A percentile compares a stretch with the other conserved stretches of the same genome.
These are phyloP conservation scores for Eupithecia exiguata DNA, from an alignment of 2,888 invertebrate genomes.

Conservation along the genomic window DNA sequence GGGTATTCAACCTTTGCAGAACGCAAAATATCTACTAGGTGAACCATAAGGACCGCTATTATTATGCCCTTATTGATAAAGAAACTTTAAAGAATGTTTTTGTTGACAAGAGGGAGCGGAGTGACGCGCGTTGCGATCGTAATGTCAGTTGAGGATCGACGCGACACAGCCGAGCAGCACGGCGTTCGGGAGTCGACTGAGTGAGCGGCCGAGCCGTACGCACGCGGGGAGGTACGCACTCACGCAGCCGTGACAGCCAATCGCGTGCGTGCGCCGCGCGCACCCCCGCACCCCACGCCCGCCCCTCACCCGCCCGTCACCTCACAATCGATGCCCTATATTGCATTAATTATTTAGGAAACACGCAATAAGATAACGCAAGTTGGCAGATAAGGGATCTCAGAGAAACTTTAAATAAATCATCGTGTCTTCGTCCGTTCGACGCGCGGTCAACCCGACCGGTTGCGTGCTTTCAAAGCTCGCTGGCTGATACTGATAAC, in stretches of 20 bases:
- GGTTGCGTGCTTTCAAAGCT: constrained; percentile 47
- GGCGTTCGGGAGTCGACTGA: constrained; percentile 73
- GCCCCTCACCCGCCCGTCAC: constrained; percentile 77
- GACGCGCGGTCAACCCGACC: constrained; percentile 43
- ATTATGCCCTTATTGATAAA: constrained; percentile 68
- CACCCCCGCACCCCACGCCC: constrained; percentile 75
- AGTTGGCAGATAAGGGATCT: constrained; percentile 82
- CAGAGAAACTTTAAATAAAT: constrained; percentile 76
- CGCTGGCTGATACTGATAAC: constrained; percentile 56
- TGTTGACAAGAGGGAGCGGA: constrained; percentile 61
- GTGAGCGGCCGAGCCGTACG: constrained; percentile 71
- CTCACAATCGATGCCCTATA: constrained; percentile 84
- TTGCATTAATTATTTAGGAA: constrained; percentile 85
- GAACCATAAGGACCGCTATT: constrained; percentile 90
- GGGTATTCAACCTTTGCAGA: constrained; percentile 91
- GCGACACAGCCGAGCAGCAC: constrained; percentile 66
- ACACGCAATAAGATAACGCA: constrained; percentile 84
- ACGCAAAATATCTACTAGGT: constrained; percentile 91
- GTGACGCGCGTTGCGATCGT: constrained; percentile 68
- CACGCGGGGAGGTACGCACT: constrained; percentile 82
- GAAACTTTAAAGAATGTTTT: constrained; percentile 60
- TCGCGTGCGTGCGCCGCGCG: constrained; percentile 83
- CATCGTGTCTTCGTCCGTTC: constrained; percentile 61
- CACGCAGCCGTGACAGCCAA: constrained; percentile 81
- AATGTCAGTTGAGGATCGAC: constrained; percentile 50